Evolutionary conservation across 64 coral and sea anemone genomes (phyloP).

Genomic region (Stichodactyla helianthus): DNA sequence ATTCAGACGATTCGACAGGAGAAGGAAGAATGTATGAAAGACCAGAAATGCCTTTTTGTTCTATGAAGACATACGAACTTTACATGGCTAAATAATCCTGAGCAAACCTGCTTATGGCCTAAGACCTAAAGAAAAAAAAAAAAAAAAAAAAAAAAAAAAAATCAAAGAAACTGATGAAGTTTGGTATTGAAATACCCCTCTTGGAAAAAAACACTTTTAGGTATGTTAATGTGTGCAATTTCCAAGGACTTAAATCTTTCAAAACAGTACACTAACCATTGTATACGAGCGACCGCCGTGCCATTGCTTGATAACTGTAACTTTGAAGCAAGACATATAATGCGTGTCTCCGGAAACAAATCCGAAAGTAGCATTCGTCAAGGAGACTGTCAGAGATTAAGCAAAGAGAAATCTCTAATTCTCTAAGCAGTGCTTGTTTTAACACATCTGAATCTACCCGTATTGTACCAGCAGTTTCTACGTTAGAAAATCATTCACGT

Average conservation of each 20-base stretch:
- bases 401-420: constrained; percentile 58
- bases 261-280: constrained; percentile 50
- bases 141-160: constrained; percentile 7
- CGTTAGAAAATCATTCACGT: not conserved
- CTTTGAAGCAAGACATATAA: constrained; percentile 60
- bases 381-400: constrained; percentile 26
- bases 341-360: constrained; percentile 47
- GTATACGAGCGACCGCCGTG: constrained; percentile 47
- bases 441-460: constrained; percentile 9
- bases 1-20: constrained; percentile 52
- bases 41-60: constrained; percentile 32
- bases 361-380: constrained; percentile 61
- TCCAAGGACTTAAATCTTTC: constrained; percentile 46
- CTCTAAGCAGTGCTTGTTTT: constrained; percentile 37
- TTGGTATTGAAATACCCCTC: constrained; percentile 53
- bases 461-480: constrained; percentile 6
- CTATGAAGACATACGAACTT: constrained; percentile 45
- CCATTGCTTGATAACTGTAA: constrained; percentile 40
- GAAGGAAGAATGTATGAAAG: constrained; percentile 61
- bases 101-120: constrained; percentile 35
- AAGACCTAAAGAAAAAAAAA: constrained; percentile 21
- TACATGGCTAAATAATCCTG: constrained; percentile 44
- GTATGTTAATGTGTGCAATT: constrained; percentile 33
- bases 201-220: constrained; percentile 48
- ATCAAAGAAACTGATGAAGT: constrained; percentile 22